phyloP scores from a whole-genome alignment of 2,888 invertebrate genomes.

The Chironomus tentans region DNA sequence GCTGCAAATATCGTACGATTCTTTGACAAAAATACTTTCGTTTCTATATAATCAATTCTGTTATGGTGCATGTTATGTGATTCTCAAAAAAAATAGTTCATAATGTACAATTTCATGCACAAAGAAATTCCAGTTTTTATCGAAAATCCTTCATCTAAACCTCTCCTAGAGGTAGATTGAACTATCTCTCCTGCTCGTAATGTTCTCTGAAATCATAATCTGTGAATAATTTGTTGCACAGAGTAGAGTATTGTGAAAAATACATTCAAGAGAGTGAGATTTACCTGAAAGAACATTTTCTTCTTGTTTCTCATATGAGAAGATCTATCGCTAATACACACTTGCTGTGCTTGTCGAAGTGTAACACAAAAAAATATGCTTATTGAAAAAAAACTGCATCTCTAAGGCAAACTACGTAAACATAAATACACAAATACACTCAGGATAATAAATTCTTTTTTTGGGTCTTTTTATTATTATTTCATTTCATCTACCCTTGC shows the following conservation, averaged over 20 bases:
- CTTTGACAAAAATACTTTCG: too few relatives aligned
- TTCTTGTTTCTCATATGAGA: not conserved
- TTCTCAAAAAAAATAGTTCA: too few relatives aligned
- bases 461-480: not conserved
- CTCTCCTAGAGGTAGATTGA: too few relatives aligned
- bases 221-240: too few relatives aligned
- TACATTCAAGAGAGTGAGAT: not conserved
- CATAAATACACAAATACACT: not conserved
- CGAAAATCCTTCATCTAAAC: too few relatives aligned
- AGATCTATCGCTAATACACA: not conserved
- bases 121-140: too few relatives aligned
- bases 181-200: too few relatives aligned
- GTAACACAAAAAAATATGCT: constrained; percentile 3
- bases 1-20: too few relatives aligned
- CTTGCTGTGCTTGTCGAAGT: constrained; percentile 18
- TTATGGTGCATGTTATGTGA: too few relatives aligned
- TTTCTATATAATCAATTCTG: too few relatives aligned
- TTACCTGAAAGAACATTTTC: constrained; percentile 1
- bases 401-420: not conserved
- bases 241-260: not conserved
- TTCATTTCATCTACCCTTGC: constrained; percentile 2
- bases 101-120: too few relatives aligned
- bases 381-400: constrained; percentile 7
- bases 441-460: not conserved
- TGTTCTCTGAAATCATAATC: too few relatives aligned